Base-by-base conservation (phyloP, 2,113 vertebrate species). In the Hippocampus mohnikei region DNA sequence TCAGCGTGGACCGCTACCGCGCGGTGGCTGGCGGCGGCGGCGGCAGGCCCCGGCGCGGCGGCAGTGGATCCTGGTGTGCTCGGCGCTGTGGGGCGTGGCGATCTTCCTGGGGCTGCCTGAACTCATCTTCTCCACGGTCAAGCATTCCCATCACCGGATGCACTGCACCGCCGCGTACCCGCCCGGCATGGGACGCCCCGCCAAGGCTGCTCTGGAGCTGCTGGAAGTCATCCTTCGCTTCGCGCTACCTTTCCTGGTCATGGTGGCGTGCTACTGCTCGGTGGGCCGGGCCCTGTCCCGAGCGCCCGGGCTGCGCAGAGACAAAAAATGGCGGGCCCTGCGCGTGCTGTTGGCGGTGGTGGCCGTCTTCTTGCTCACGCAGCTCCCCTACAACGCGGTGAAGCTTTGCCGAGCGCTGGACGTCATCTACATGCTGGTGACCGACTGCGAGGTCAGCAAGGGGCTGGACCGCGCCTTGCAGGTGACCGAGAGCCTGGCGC, bases 381-480 rank as follows among this genome's bases (percentile, higher is more conserved):
- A 98, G 86, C 77, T 98, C 55, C 97, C 96, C 15, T 99, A 96
- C 83, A 98, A 95, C 40, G 82, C 93, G 0, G 86, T 98, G 53
- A 97, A 96, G 87, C 88, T 98, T 79, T 94, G 92, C 82, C 83
- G 91, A 62, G 92, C 95, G 29, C 87, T 95, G 67, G 95, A 98
- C 68, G 66, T 90, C 52, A 94, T 96, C 86, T 95, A 95, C 75
- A 50, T 56, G 3, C 74, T 98, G 16, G 90, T 98, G 37, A 95
- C 92, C 0, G 86, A 93, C 86, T 99, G 97, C 0, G 71, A 84
- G 0, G 12, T 80, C 59, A 98, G 96, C 79, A 97, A 95, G 78
- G 81, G 80, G 23, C 84, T 96, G 76, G 97, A 98, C 0, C 74
- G 87, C 0, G 94, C 93, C 0, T 74, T 93, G 3, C 95, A 95